Percentiles rank a stretch among this genome's conserved stretches.
These are phyloP conservation scores for Phymanthus crucifer DNA, from an alignment of 92 coral and sea anemone species.

Conservation along the genomic window DNA sequence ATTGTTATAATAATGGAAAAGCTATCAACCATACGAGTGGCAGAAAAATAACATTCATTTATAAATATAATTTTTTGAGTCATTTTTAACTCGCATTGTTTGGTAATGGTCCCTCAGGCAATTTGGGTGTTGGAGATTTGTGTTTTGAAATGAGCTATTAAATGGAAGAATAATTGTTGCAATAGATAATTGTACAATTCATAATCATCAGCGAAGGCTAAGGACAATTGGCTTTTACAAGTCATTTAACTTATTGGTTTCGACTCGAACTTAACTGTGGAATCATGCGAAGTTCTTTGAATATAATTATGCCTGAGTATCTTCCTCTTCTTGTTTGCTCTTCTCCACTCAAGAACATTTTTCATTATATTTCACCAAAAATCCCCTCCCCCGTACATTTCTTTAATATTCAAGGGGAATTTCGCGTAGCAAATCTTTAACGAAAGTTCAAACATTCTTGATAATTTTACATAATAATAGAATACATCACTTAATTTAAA, in stretches of 20 bases:
- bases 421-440: too few species aligned
- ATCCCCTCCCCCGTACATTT: too few species aligned
- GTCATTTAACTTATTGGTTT: neutral
- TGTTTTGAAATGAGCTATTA: neutral
- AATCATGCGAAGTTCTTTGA: neutral
- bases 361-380: too few species aligned
- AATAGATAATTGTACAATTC: conserved; percentile 6
- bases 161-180: conserved; percentile 11
- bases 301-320: neutral
- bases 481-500: too few species aligned
- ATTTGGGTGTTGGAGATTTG: neutral
- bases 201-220: neutral
- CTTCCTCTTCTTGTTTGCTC: neutral
- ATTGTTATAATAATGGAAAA: neutral
- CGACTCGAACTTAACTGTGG: neutral
- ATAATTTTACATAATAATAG: too few species aligned
- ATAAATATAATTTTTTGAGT: neutral
- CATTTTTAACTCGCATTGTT: neutral
- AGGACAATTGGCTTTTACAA: conserved; percentile 1
- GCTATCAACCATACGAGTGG: neutral
- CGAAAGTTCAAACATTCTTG: neutral
- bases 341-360: too few species aligned
- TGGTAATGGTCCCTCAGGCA: neutral
- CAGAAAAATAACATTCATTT: neutral
- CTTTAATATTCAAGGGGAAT: too few species aligned